Conservation (phyloP, 2,888 invertebrate species). For the Lissonota sp. region DNA sequence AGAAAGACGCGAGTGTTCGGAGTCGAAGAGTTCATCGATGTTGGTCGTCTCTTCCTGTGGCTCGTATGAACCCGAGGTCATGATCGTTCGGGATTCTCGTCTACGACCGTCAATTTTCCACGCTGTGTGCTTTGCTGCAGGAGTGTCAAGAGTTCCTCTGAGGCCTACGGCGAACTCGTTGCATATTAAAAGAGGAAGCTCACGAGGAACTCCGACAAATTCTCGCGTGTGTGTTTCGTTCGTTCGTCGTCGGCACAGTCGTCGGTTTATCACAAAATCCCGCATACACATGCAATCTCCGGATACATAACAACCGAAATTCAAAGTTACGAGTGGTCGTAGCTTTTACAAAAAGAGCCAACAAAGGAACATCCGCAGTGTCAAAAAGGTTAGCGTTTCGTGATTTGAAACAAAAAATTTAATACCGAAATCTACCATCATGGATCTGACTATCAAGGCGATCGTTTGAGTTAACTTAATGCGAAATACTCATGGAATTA, state of each 20-base stretch:
- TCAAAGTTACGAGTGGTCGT: neutral
- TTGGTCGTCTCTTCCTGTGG: constrained; percentile 58
- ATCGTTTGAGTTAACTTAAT: too few relatives aligned
- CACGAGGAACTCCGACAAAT: constrained; percentile 66
- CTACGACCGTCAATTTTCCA: constrained; percentile 54
- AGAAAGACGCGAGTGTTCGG: constrained; percentile 12
- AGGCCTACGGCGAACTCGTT: constrained; percentile 73
- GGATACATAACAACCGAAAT: neutral
- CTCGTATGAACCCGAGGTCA: constrained; percentile 64
- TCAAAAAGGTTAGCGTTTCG: too few relatives aligned
- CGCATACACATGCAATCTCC: too few relatives aligned
- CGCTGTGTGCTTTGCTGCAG: constrained; percentile 11
- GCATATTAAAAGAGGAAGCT: constrained; percentile 82
- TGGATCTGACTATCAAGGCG: too few relatives aligned
- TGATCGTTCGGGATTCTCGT: constrained; percentile 47
- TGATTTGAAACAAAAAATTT: too few relatives aligned
- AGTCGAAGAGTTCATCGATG: constrained; percentile 45
- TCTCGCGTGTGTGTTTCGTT: constrained; percentile 65
- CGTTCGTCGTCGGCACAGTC: constrained; percentile 6
- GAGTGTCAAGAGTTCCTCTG: constrained; percentile 75
- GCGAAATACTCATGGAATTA: neutral
- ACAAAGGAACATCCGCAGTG: too few relatives aligned
- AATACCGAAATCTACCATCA: too few relatives aligned
- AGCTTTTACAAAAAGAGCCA: too few relatives aligned
- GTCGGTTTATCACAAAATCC: too few relatives aligned